These are phyloP conservation scores for Bungarus multicinctus DNA, from an alignment of 2,113 vertebrate species.

Conservation along the genomic window DNA sequence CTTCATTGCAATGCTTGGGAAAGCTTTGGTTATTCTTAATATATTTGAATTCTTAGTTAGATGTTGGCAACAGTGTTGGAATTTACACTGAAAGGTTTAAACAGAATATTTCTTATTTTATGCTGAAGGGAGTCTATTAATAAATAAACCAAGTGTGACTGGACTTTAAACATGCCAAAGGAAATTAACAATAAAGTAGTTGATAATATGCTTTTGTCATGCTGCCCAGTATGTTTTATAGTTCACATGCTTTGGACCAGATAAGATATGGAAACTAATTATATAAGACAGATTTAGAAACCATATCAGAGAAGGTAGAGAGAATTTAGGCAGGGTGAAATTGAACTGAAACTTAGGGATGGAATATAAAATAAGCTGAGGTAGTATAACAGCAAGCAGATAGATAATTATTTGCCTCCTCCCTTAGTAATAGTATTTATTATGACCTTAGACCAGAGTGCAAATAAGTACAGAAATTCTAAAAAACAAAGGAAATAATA, in stretches of 20 bases:
- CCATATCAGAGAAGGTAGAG: neutral
- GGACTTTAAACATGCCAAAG: constrained; percentile 55
- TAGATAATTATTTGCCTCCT: neutral
- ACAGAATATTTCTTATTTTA: constrained; percentile 24
- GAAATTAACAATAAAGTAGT: constrained; percentile 48
- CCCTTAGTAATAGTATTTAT: neutral
- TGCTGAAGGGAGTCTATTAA: constrained; percentile 46
- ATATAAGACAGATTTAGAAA: neutral
- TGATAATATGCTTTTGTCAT: constrained; percentile 44
- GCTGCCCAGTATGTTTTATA: constrained; percentile 7
- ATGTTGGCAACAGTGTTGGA: constrained; percentile 19
- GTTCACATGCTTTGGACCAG: neutral
- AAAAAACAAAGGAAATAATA: neutral
- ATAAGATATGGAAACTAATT: constrained; percentile 37
- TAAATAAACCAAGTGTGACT: constrained; percentile 51
- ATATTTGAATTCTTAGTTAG: neutral
- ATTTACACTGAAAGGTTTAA: constrained; percentile 7
- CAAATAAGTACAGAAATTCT: neutral
- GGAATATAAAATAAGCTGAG: constrained; percentile 9
- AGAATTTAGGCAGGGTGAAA: neutral
- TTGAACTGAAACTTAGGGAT: constrained; percentile 1
- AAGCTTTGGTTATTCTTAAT: constrained; percentile 9
- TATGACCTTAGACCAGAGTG: neutral
- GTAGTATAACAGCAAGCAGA: neutral
- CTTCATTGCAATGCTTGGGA: neutral